Evolutionary conservation across 2,113 vertebrate species (phyloP), one percentile per base, ranked within the genome.

Genomic region (Speoplatyrhinus poulsoni): DNA sequence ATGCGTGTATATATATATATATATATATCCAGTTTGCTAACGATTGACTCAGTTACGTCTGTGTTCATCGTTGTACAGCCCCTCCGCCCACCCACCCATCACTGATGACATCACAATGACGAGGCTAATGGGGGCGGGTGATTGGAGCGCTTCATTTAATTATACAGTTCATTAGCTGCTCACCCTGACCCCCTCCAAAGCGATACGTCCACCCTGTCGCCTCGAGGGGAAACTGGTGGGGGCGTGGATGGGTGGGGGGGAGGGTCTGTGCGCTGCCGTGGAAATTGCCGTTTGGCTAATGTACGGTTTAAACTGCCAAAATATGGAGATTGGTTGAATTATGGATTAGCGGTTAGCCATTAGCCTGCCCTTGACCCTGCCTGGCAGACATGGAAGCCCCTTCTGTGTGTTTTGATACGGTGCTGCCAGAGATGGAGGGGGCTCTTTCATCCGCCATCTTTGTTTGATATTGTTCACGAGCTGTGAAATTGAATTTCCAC

Each of bases 401-500:
- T 59, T 69, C 68, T 12, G 73, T 76, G 79, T 70, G 74, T 77
- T 82, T 84, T 77, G 70, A 77, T 84, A 56, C 85, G 68, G 79
- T 65, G 76, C 84, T 84, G 70, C 76, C 87, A 78, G 52, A 50
- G 70, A 62, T 63, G 75, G 81, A 84, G 81, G 72, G 77, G 67
- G 81, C 65, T 70, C 80, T 64, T 75, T 84, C 73, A 80, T 79
- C 75, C 79, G 12, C 53, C 62, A 0, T 88, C 85, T 87, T 87
- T 90, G 88, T 88, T 87, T 88, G 76, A 87, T 89, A 86, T 87
- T 86, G 87, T 85, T 90, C 88, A 88, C 54, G 81, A 85, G 83
- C 85, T 90, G 88, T 90, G 87, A 90, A 90, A 90, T 89, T 90
- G 85, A 86, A 87, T 90, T 85, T 89, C 85, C 82, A 87, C 88